Evolutionary conservation across 1,140 invertebrate species (phyloP).

Genomic region (Macrobrachium rosenbergii): DNA sequence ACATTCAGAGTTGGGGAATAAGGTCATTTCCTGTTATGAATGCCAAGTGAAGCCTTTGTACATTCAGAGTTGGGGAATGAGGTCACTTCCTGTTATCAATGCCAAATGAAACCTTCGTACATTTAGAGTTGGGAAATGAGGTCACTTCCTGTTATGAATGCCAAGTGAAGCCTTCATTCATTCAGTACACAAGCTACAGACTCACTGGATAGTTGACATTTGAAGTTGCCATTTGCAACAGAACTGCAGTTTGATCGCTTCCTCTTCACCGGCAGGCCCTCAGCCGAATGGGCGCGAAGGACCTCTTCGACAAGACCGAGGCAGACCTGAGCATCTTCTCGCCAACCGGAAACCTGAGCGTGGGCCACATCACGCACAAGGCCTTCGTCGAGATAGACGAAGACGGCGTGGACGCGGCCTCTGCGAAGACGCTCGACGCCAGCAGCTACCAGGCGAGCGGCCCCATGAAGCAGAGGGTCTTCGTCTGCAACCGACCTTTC

Average conservation of each 20-base stretch:
- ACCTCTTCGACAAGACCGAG: not conserved
- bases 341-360: not conserved
- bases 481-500: slow-evolving; percentile 10
- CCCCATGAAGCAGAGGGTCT: not conserved
- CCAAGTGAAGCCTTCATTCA: too few relatives aligned
- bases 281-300: not conserved
- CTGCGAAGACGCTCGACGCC: not conserved
- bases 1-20: too few relatives aligned
- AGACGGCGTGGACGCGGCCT: not conserved
- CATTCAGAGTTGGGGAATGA: too few relatives aligned
- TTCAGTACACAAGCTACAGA: too few relatives aligned
- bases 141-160: too few relatives aligned
- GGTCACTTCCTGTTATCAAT: too few relatives aligned
- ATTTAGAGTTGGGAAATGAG: too few relatives aligned
- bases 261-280: not conserved
- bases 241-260: not conserved
- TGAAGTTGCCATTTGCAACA: too few relatives aligned
- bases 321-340: slow-evolving; percentile 3
- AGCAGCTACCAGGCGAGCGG: not conserved
- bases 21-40: too few relatives aligned
- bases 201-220: too few relatives aligned
- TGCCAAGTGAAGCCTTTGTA: too few relatives aligned
- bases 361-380: not conserved
- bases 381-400: not conserved
- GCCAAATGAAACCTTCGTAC: too few relatives aligned